Conservation (phyloP, 2,113 vertebrate genomes). For the Daphoenositta chrysoptera region DNA sequence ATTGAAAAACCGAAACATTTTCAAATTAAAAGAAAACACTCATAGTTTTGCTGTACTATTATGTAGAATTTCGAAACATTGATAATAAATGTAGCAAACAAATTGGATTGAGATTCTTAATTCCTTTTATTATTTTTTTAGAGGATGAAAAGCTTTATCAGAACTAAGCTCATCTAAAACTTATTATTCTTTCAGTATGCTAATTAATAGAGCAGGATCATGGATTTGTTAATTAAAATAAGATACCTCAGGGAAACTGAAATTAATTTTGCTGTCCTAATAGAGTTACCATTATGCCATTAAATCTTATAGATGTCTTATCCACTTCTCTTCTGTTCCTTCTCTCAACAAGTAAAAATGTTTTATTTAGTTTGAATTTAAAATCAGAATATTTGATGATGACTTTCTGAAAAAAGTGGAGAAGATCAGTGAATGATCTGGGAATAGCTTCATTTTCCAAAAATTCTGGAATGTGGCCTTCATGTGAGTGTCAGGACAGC, state of each 20-base stretch:
- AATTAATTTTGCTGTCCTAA: slow-evolving; percentile 79
- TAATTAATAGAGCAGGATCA: slow-evolving; percentile 74
- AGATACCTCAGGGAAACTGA: slow-evolving; percentile 69
- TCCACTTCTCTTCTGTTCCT: background rate
- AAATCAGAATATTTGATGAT: background rate
- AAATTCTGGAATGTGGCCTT: background rate
- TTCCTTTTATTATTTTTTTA: slow-evolving; percentile 60
- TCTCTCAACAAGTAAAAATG: background rate
- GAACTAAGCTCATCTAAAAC: slow-evolving; percentile 68
- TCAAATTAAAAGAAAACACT: slow-evolving; percentile 32
- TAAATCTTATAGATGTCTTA: slow-evolving; percentile 63
- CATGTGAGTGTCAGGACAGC: background rate
- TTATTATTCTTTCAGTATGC: slow-evolving; percentile 68
- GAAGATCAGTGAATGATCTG: background rate
- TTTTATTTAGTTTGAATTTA: slow-evolving; percentile 31
- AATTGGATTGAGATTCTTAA: slow-evolving; percentile 62
- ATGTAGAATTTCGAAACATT: slow-evolving; percentile 12
- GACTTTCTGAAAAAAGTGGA: background rate
- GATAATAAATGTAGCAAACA: slow-evolving; percentile 45
- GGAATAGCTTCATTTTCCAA: background rate
- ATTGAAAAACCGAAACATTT: background rate
- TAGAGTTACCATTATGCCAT: slow-evolving; percentile 57
- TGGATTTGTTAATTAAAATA: slow-evolving; percentile 79
- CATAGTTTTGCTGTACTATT: slow-evolving; percentile 2
- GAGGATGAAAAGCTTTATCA: slow-evolving; percentile 66